Evolutionary conservation across 2,113 vertebrate species (phyloP), one percentile per base, ranked within the genome.

Genomic region (Prinia subflava): DNA sequence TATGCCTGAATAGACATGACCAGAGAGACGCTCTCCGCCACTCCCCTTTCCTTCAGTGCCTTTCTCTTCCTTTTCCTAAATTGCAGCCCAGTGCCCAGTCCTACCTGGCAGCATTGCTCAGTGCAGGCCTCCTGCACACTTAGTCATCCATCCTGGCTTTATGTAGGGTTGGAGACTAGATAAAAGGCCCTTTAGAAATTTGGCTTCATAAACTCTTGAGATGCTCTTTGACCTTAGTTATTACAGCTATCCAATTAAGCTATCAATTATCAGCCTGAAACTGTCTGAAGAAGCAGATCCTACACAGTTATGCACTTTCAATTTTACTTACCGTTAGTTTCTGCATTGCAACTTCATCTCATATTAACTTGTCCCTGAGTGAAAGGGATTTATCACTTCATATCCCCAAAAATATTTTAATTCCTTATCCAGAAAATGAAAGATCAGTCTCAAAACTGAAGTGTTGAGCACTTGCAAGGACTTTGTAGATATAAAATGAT

Each of bases 361-460:
- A 20, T 76, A 44, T 37, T 85, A 79, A 80, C 49, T 83, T 91
- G 73, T 92, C 44, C 35, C 55, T 79, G 75, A 84, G 55, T 68
- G 52, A 86, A 92, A 79, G 57, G 35, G 13, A 20, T 88, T 94
- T 90, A 96, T 91, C 69, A 31, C 21, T 83, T 90, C 63, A 52
- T 62, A 81, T 69, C 65, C 65, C 65, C 64, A 41, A 75, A 75
- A 67, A 89, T 75, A 92, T 92, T 68, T 56, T 52, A 82, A 70
- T 94, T 94, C 42, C 57, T 83, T 89, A 84, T 60, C 73, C 74
- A 82, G 56, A 84, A 96, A 94, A 82, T 84, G 50, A 59, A 95
- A 89, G 21, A 70, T 81, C 69, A 53, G 42, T 84, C 82, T 95
- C 57, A 85, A 55, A 92, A 92, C 35, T 52, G 74, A 90, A 83